Evolutionary conservation across 2,888 invertebrate species (phyloP), one percentile per base, ranked within the genome.

Genomic region (Dilophus febrilis): DNA sequence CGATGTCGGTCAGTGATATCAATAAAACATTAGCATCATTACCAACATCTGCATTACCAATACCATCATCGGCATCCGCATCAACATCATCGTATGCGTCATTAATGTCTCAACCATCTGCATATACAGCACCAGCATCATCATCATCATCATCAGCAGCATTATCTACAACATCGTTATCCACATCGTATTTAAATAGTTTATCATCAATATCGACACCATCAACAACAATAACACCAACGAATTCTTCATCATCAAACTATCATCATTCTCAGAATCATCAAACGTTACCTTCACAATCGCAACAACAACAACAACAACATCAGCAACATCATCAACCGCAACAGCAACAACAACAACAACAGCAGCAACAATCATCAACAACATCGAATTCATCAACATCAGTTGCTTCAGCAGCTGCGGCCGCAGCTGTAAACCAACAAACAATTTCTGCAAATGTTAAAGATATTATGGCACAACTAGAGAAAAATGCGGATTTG

Each of bases 61-160:
- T 55, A 1, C 51, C 54, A 1, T 56, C 56, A 37, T 57, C 58
- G 1, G 52, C 53, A 8, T 51, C 54, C 11, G 44, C 44, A 11
- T 52, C 53, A 3, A 11, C 10, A 1, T 56, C 56, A 10, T 35
- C 37, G 12, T 52, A 55, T 7, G 7, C 35, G 10, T 7, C 34
- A 2, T 18, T 31, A 7, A 7, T 37, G 3, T 18, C 35, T 13
- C 13, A 34, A 31, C 13, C 35, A n/a, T 3, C 8, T 11, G 10
- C 11, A n/a, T 10, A 19, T 30, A 11, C 10, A 1, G 56, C 56
- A 10, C 38, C 37, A 11, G 7, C 35, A n/a, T 7, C 34, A 2
- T 18, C 35, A 7, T 12, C 39, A 3, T 18, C 35, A 17, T 12
- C 35, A 31, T 18, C 35, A n/a, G 3, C 8, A 13, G 10, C 11